A percentile compares a stretch with the other conserved stretches of the same genome.
These are phyloP conservation scores for Andrena trimmerana DNA, from an alignment of 2,888 invertebrate species.

Conservation along the genomic window DNA sequence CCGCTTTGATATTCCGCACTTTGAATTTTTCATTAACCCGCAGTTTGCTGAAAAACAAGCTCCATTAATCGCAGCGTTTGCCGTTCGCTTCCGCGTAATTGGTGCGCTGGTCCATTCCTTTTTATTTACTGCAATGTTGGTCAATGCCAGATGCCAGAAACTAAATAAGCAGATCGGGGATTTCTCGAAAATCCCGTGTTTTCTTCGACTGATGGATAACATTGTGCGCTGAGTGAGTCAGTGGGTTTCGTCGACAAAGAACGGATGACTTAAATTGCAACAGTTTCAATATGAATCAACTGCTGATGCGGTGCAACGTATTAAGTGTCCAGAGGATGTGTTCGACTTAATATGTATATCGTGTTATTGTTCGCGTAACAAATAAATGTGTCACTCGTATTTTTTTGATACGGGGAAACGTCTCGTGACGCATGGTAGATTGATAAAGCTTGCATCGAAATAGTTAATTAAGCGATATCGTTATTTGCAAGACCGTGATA, in stretches of 20 bases:
- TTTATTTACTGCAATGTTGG: neutral
- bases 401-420: neutral
- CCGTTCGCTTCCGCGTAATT: neutral
- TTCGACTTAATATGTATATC: constrained; percentile 9
- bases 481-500: neutral
- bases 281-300: constrained; percentile 40
- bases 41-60: constrained; percentile 29
- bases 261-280: neutral
- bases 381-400: constrained; percentile 26
- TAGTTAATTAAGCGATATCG: neutral
- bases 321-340: constrained; percentile 23
- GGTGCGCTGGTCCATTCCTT: neutral
- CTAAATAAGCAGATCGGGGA: neutral
- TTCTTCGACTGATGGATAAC: too few relatives aligned
- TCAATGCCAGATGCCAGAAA: neutral
- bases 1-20: constrained; percentile 30
- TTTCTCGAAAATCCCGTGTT: neutral
- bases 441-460: neutral
- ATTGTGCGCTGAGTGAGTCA: constrained; percentile 20
- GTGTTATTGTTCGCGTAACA: constrained; percentile 21
- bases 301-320: constrained; percentile 16
- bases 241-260: constrained; percentile 4
- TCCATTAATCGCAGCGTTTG: constrained; percentile 34
- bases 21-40: constrained; percentile 48
- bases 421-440: constrained; percentile 17